Evolutionary conservation across 1,140 invertebrate genomes (phyloP).

Genomic region (Metaphire vulgaris): DNA sequence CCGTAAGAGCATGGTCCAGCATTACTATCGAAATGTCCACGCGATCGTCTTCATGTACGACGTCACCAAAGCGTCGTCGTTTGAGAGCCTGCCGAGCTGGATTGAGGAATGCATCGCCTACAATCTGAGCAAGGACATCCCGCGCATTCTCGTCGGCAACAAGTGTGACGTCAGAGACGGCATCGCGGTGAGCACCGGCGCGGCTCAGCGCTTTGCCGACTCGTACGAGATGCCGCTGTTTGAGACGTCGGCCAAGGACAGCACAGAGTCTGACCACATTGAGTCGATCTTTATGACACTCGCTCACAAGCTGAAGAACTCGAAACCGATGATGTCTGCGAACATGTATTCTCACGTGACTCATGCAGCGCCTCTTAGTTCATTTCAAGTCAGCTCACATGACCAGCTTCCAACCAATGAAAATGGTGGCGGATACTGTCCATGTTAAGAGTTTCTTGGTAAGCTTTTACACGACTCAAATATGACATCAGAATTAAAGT

Average conservation of each 20-base stretch:
- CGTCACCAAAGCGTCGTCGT: slow-evolving; percentile 85
- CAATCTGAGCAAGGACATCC: slow-evolving; percentile 60
- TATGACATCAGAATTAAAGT: too few relatives aligned
- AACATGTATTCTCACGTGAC: neutral
- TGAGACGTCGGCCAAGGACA: slow-evolving; percentile 72
- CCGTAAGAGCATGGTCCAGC: slow-evolving; percentile 75
- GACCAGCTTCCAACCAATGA: too few relatives aligned
- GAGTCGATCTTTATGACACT: slow-evolving; percentile 77
- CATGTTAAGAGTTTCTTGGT: too few relatives aligned
- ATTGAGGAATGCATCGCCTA: slow-evolving; percentile 69
- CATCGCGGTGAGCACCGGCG: slow-evolving; percentile 61
- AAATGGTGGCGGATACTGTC: too few relatives aligned
- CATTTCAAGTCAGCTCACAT: too few relatives aligned
- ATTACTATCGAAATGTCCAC: slow-evolving; percentile 95
- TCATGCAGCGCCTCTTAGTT: too few relatives aligned
- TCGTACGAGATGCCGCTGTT: slow-evolving; percentile 69
- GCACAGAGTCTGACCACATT: slow-evolving; percentile 69
- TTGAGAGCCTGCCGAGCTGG: slow-evolving; percentile 90
- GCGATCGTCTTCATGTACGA: slow-evolving; percentile 94
- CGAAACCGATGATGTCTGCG: slow-evolving; percentile 24
- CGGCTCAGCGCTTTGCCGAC: slow-evolving; percentile 63
- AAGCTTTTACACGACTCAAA: too few relatives aligned
- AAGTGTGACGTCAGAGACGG: slow-evolving; percentile 52
- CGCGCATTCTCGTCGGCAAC: slow-evolving; percentile 66
- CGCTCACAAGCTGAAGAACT: slow-evolving; percentile 58